phyloP scores from a whole-genome alignment of 2,113 vertebrate genomes.

The Empidonax traillii region DNA sequence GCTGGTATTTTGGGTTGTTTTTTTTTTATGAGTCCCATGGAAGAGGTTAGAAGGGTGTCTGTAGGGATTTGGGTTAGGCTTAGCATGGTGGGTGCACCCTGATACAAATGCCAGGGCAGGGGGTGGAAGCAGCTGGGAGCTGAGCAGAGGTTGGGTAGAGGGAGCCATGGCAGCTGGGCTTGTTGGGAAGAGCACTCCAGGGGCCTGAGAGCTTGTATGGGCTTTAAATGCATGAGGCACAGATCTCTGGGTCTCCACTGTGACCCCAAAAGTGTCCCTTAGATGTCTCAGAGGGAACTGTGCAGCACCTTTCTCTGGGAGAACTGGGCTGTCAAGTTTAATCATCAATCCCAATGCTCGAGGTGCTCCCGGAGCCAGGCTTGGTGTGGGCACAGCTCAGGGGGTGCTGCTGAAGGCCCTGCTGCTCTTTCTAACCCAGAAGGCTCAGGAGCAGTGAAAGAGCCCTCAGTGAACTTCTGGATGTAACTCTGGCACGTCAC shows the following conservation, averaged over 20 bases:
- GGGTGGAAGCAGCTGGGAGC: not conserved
- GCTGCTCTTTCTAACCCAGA: not conserved
- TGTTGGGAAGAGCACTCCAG: not conserved
- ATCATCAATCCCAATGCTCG: accelerated
- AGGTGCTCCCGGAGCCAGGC: not conserved
- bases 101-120: not conserved
- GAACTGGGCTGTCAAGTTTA: not conserved
- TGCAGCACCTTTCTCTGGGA: not conserved
- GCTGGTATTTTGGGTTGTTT: not conserved
- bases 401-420: not conserved
- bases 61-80: not conserved
- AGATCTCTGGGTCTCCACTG: not conserved
- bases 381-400: not conserved
- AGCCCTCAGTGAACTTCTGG: not conserved
- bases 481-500: not conserved
- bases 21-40: not conserved
- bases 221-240: not conserved
- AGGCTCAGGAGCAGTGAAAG: not conserved
- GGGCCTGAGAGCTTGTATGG: not conserved
- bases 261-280: accelerated
- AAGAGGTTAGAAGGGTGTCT: not conserved
- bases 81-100: not conserved
- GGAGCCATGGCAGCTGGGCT: too few relatives aligned
- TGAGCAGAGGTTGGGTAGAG: not conserved
- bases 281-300: not conserved